These are phyloP conservation scores for Melieria picta DNA, from an alignment of 2,888 invertebrate species.

Conservation along the genomic window DNA sequence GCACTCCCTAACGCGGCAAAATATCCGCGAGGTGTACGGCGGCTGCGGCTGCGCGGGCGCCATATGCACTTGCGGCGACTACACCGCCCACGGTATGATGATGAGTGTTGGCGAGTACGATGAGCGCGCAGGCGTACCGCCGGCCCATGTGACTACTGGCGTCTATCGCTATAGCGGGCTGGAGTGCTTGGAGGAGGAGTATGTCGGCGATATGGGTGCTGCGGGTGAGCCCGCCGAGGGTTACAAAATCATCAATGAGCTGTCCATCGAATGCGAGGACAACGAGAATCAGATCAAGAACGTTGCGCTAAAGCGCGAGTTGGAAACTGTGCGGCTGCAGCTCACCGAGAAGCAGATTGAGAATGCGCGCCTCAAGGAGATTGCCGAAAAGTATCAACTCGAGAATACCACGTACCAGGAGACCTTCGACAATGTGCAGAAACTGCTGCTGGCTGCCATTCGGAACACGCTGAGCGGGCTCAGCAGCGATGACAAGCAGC, in stretches of 20 bases:
- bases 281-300: slow-evolving; percentile 40
- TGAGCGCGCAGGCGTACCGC: neutral
- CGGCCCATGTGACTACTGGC: too few relatives aligned
- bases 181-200: neutral
- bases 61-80: neutral
- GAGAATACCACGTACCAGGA: slow-evolving; percentile 33
- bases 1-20: neutral
- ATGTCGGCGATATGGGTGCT: slow-evolving; percentile 1
- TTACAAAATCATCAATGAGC: neutral
- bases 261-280: slow-evolving; percentile 34
- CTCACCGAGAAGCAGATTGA: slow-evolving; percentile 46
- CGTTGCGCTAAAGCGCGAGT: slow-evolving; percentile 38
- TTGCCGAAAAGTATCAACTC: slow-evolving; percentile 41
- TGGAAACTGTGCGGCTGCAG: slow-evolving; percentile 42
- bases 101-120: neutral
- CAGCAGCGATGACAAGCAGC: neutral
- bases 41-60: neutral
- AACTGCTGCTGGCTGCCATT: slow-evolving; percentile 34
- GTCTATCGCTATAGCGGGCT: neutral
- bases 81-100: neutral
- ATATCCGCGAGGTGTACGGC: neutral
- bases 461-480: slow-evolving; percentile 34
- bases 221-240: slow-evolving; percentile 12
- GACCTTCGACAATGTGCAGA: slow-evolving; percentile 32
- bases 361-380: slow-evolving; percentile 44